These are phyloP conservation scores for Zaprionus nigranus DNA, from an alignment of 1,140 invertebrate species.

Conservation along the genomic window DNA sequence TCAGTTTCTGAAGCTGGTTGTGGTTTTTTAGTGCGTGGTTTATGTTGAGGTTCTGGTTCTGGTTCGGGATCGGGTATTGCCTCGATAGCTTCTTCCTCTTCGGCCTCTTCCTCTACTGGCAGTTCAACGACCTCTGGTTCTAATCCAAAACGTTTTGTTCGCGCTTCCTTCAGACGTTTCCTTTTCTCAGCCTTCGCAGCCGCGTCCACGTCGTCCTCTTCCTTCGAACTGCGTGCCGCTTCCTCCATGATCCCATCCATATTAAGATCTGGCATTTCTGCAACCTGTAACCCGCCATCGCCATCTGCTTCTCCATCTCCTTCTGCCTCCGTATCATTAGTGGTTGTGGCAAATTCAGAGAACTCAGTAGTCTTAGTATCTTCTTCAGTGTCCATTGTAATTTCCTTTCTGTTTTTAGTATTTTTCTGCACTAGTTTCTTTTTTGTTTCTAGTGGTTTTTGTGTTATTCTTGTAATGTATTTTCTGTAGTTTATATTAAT, in stretches of 20 bases:
- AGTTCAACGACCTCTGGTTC: not conserved
- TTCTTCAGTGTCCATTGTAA: not conserved
- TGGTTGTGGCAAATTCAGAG: not conserved
- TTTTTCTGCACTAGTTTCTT: not conserved
- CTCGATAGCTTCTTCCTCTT: not conserved
- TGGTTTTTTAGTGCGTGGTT: not conserved
- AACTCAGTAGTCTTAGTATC: not conserved
- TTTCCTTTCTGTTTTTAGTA: not conserved
- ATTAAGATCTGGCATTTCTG: not conserved
- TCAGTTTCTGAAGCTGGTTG: not conserved
- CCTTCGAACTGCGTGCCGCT: not conserved
- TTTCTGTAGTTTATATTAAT: not conserved
- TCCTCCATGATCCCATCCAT: not conserved
- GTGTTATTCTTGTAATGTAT: not conserved
- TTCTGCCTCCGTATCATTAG: no score
- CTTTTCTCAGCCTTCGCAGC: not conserved
- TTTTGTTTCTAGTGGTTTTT: not conserved
- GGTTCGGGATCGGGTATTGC: no score
- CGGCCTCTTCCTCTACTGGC: not conserved
- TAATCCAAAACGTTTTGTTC: not conserved
- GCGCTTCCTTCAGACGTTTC: not conserved
- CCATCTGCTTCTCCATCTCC: not conserved
- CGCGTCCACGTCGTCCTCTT: not conserved
- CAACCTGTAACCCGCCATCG: not conserved
- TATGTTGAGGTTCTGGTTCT: not conserved